These are phyloP conservation scores for Dyspetes luteomarginatus DNA, from an alignment of 2,888 invertebrate genomes.

Conservation along the genomic window DNA sequence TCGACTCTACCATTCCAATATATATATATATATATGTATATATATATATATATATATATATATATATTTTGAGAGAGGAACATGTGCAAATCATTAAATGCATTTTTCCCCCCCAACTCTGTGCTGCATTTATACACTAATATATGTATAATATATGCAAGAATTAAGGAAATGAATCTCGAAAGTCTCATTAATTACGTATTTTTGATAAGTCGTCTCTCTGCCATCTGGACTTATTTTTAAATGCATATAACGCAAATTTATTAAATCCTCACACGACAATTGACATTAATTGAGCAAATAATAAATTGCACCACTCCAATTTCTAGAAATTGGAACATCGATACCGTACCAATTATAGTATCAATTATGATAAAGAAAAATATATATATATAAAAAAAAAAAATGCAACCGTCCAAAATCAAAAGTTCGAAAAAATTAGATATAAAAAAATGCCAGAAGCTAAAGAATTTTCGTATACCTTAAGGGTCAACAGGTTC, in stretches of 20 bases:
- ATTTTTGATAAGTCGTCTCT: no score
- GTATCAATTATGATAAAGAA: no score
- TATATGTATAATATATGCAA: neutral
- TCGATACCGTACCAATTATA: no score
- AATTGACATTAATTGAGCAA: constrained; percentile 27
- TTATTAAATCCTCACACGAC: neutral
- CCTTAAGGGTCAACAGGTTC: no score
- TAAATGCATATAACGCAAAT: neutral
- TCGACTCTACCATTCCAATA: neutral
- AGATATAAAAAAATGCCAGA: no score
- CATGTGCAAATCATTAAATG: constrained; percentile 51
- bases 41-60: no score
- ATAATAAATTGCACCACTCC: neutral
- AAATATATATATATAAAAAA: no score
- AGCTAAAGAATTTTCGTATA: no score
- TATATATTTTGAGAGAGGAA: neutral
- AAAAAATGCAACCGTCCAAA: no score
- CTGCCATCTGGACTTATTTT: constrained; percentile 18
- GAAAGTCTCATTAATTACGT: no score
- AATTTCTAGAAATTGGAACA: neutral
- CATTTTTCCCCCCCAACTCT: neutral
- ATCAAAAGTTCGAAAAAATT: no score
- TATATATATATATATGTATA: no score
- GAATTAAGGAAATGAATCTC: constrained; percentile 6
- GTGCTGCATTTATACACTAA: neutral